Evolutionary conservation across 2,113 vertebrate species (phyloP).

Genomic region (Salvelinus sp.): DNA sequence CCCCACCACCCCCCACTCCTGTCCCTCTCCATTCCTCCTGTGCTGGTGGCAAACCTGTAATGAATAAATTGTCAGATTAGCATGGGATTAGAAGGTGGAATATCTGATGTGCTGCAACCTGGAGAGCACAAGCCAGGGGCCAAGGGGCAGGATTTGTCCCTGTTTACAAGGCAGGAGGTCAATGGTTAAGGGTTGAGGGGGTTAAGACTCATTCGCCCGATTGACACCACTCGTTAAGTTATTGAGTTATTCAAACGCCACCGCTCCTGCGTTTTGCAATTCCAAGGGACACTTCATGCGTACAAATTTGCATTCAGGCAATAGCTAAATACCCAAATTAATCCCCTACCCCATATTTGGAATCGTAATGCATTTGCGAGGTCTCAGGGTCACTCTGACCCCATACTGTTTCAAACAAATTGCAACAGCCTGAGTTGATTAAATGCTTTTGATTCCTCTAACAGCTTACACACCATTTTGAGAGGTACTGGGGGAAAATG

Average conservation of each 20-base stretch:
- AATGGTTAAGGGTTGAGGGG: too few relatives aligned
- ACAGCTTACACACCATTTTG: constrained; percentile 18
- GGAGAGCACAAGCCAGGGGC: too few relatives aligned
- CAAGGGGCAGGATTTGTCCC: too few relatives aligned
- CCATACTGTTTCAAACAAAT: constrained; percentile 29
- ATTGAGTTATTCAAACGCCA: neutral
- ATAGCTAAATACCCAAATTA: constrained; percentile 47
- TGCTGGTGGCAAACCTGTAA: constrained; percentile 6
- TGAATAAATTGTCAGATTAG: constrained; percentile 35
- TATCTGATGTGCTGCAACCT: neutral
- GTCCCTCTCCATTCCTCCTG: neutral
- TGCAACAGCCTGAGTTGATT: constrained; percentile 39
- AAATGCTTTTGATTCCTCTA: constrained; percentile 48
- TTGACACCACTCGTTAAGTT: too few relatives aligned
- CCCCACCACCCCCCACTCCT: too few relatives aligned
- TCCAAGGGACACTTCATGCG: constrained; percentile 6
- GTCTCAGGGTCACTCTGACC: constrained; percentile 42
- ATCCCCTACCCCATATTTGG: constrained; percentile 32
- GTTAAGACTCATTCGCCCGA: too few relatives aligned
- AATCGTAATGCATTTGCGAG: constrained; percentile 33
- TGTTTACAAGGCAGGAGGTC: too few relatives aligned
- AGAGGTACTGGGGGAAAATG: neutral
- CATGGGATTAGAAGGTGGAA: constrained; percentile 17
- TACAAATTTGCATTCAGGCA: constrained; percentile 8
- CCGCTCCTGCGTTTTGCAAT: constrained; percentile 5